phyloP scores from a whole-genome alignment of 2,113 vertebrate genomes.

The Amphiprion ocellaris region DNA sequence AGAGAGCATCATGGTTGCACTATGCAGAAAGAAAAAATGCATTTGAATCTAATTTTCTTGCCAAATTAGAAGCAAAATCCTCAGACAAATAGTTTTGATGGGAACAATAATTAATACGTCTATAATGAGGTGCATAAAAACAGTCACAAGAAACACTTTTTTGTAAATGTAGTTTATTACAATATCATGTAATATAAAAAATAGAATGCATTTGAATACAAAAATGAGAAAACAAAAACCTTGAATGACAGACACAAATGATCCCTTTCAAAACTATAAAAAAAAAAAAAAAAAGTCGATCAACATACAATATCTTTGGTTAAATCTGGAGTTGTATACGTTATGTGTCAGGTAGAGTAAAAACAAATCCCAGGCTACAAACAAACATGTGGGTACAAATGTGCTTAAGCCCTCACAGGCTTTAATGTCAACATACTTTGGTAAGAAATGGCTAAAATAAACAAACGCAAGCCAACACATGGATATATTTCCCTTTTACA shows the following conservation, averaged over 20 bases:
- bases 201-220: conserved; percentile 87
- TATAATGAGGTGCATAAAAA: neutral
- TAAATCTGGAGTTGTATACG: conserved; percentile 70
- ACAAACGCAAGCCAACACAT: conserved; percentile 39
- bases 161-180: conserved; percentile 86
- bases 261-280: conserved; percentile 79
- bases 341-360: conserved; percentile 40
- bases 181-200: conserved; percentile 87
- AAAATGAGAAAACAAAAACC: conserved; percentile 70
- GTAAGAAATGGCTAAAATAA: conserved; percentile 62
- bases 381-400: conserved; percentile 50
- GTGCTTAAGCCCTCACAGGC: conserved; percentile 60
- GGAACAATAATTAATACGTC: neutral
- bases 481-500: conserved; percentile 69
- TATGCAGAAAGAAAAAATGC: conserved; percentile 3
- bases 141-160: conserved; percentile 11
- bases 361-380: conserved; percentile 38
- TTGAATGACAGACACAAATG: conserved; percentile 64
- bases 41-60: conserved; percentile 82
- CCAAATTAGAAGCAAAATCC: conserved; percentile 75
- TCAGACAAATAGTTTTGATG: neutral
- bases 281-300: conserved; percentile 43
- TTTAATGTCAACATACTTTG: conserved; percentile 67
- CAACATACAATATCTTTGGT: conserved; percentile 83
- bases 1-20: conserved; percentile 12